Evolutionary conservation across 2,888 invertebrate genomes (phyloP).

Genomic region (Volucella inanis): DNA sequence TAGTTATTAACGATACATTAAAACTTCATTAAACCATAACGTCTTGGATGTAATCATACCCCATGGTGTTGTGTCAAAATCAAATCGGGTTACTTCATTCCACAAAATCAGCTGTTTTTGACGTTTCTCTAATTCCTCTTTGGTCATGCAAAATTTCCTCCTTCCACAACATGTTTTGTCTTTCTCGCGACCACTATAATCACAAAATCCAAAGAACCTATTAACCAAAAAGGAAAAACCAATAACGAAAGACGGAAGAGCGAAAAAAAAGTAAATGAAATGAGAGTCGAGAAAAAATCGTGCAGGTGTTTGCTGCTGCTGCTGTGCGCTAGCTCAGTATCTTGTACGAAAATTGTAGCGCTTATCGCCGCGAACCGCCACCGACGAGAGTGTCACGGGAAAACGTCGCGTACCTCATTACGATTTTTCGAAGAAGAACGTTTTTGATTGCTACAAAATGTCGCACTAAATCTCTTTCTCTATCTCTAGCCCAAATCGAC

Average conservation of each 20-base stretch:
- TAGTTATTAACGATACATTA: too few species aligned
- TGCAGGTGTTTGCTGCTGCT: constrained; percentile 62
- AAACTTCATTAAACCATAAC: too few species aligned
- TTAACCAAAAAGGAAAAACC: constrained; percentile 9
- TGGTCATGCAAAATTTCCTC: constrained; percentile 12
- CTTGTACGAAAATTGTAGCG: constrained; percentile 22
- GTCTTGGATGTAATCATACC: constrained; percentile 9
- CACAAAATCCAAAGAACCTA: too few species aligned
- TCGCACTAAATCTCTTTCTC: not conserved
- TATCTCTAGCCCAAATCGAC: not conserved
- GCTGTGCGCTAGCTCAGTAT: constrained; percentile 49
- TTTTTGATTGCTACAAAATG: constrained; percentile 29
- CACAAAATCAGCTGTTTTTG: constrained; percentile 54
- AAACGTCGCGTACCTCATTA: constrained; percentile 14
- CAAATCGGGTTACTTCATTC: constrained; percentile 14
- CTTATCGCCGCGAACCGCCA: constrained; percentile 44
- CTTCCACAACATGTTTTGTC: constrained; percentile 54
- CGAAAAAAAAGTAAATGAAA: constrained; percentile 28
- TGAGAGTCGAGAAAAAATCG: constrained; percentile 72
- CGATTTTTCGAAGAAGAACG: constrained; percentile 17
- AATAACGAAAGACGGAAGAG: constrained; percentile 25
- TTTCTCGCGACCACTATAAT: not conserved
- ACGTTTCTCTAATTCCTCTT: constrained; percentile 35
- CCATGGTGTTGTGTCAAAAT: not conserved
- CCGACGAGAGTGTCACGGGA: constrained; percentile 28